Evolutionary conservation across 2,797 vertebrate genomes (phyloP).

Genomic region (Onychomys arenicola): DNA sequence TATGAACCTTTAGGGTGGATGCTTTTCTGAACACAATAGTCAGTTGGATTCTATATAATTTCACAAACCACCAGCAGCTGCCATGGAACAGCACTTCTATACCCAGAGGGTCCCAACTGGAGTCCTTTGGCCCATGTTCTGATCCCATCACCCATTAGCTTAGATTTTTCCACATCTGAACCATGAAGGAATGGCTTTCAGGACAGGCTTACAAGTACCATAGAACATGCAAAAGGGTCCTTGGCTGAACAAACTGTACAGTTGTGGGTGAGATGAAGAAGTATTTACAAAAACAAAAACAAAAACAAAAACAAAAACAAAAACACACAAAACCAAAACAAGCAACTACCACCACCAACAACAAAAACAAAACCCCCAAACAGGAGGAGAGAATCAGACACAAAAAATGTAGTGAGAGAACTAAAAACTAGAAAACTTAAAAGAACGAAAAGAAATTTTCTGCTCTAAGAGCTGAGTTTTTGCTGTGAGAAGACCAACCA

Average conservation of each 20-base stretch:
- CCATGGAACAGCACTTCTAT: not conserved
- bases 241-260: not conserved
- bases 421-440: not conserved
- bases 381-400: not conserved
- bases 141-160: not conserved
- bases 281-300: not conserved
- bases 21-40: not conserved
- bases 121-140: not conserved
- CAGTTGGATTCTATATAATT: slow-evolving; percentile 22
- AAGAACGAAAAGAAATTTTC: slow-evolving; percentile 7
- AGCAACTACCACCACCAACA: too few species aligned
- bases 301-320: not conserved
- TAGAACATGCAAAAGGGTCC: not conserved
- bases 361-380: not conserved
- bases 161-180: not conserved
- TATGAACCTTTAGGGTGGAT: not conserved
- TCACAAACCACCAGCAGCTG: not conserved
- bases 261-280: not conserved
- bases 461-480: not conserved
- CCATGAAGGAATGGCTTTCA: not conserved
- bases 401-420: not conserved
- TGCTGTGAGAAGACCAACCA: slow-evolving; percentile 2
- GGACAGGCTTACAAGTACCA: not conserved
- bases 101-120: not conserved
- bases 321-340: not conserved